Conservation (phyloP, 2,888 invertebrate genomes). For the Eupithecia insigniata region DNA sequence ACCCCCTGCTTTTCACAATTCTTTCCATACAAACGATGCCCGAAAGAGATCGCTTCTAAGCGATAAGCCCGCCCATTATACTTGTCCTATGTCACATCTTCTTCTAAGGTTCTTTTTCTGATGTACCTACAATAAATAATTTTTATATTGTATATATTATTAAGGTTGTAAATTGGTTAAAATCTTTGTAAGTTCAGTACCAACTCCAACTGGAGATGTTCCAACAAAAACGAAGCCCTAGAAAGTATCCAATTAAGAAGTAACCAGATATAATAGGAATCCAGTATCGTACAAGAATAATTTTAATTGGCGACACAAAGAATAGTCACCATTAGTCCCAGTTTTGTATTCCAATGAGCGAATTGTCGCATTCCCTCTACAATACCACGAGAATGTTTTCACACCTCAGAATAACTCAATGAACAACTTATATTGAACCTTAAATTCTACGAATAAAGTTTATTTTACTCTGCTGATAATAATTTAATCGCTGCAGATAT, state of each 20-base stretch:
- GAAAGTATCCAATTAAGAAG: slow-evolving; percentile 17
- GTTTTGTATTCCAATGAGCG: slow-evolving; percentile 72
- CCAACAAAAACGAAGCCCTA: neutral
- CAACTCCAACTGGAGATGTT: neutral
- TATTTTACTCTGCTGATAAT: slow-evolving; percentile 42
- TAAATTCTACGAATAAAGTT: slow-evolving; percentile 34
- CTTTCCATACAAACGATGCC: no score
- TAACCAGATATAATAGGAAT: slow-evolving; percentile 15
- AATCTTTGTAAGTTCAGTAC: neutral
- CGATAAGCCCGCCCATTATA: no score
- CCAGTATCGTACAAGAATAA: slow-evolving; percentile 51
- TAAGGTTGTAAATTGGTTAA: neutral
- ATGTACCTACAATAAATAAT: no score
- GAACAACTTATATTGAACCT: slow-evolving; percentile 36
- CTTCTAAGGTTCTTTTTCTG: no score
- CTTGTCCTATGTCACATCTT: no score
- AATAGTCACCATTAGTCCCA: slow-evolving; percentile 69
- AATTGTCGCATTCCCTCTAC: slow-evolving; percentile 72
- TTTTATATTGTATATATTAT: no score
- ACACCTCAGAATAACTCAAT: slow-evolving; percentile 60
- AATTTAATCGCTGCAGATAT: slow-evolving; percentile 56
- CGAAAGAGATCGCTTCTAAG: no score
- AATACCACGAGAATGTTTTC: slow-evolving; percentile 65
- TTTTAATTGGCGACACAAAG: slow-evolving; percentile 76
- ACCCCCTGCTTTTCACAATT: no score